A percentile compares a stretch with the other conserved stretches of the same genome.
These are phyloP conservation scores for Drosophila neocordata DNA, from an alignment of 1,140 invertebrate species.

Conservation along the genomic window DNA sequence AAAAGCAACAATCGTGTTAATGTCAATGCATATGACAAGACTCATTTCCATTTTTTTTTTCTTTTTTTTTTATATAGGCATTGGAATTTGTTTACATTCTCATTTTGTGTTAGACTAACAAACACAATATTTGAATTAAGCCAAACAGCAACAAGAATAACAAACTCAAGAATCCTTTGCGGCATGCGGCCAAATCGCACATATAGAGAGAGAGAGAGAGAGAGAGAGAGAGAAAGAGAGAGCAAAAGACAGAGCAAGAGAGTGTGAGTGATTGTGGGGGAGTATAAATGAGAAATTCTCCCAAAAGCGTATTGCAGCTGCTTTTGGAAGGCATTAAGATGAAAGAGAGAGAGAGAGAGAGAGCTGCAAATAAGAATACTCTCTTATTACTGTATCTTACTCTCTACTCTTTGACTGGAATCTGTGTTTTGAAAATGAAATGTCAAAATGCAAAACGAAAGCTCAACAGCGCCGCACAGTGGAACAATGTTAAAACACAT, in stretches of 20 bases:
- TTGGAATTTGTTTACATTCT: constrained; percentile 71
- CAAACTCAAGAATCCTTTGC: constrained; percentile 35
- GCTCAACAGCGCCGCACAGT: constrained; percentile 62
- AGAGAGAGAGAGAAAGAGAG: constrained; percentile 16
- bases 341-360: background rate
- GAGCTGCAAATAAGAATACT: constrained; percentile 9
- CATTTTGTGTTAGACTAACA: constrained; percentile 40
- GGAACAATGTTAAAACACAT: background rate
- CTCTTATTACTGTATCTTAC: constrained; percentile 5
- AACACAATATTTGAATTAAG: constrained; percentile 16
- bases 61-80: constrained; percentile 15
- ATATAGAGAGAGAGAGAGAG: constrained; percentile 27
- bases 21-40: constrained; percentile 2
- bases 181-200: constrained; percentile 5
- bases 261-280: background rate
- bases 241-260: constrained; percentile 10
- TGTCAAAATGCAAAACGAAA: constrained; percentile 78
- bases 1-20: constrained; percentile 6
- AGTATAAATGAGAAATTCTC: background rate
- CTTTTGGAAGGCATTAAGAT: background rate
- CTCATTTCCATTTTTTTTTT: constrained; percentile 5
- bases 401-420: constrained; percentile 45
- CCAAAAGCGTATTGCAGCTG: background rate
- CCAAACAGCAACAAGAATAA: constrained; percentile 22
- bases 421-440: constrained; percentile 77